Conservation (phyloP, 1,140 invertebrate genomes). For the Schlechtendalia chinensis region DNA sequence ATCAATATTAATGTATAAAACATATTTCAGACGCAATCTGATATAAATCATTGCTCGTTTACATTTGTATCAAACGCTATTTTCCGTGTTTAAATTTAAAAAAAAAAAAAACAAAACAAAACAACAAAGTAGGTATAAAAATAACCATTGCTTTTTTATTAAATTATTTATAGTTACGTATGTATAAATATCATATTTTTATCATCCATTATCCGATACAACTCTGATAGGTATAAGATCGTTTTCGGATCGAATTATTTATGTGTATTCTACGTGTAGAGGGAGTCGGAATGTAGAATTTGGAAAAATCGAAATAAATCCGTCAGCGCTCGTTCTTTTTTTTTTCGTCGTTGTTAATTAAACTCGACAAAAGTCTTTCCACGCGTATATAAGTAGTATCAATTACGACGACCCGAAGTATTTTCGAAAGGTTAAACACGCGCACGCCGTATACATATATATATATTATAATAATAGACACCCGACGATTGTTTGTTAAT, state of each 20-base stretch:
- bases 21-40: not conserved
- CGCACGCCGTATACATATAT: not conserved
- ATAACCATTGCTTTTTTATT: no score
- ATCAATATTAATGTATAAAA: not conserved
- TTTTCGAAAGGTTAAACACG: slow-evolving; percentile 1
- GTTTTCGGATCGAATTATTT: no score
- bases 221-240: not conserved
- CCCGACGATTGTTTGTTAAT: slow-evolving; percentile 34
- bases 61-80: no score
- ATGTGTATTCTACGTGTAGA: no score
- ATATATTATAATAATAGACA: not conserved
- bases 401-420: not conserved
- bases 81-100: no score
- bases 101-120: no score
- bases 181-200: no score
- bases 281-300: not conserved
- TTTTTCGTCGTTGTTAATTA: not conserved
- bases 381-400: not conserved
- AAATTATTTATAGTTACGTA: no score
- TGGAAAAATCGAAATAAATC: not conserved
- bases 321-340: not conserved
- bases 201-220: not conserved
- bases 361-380: not conserved
- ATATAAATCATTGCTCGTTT: no score
- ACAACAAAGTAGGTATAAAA: no score